Percentiles rank a stretch among this genome's conserved stretches.
These are phyloP conservation scores for Psophia crepitans DNA, from an alignment of 2,113 vertebrate species.

Conservation along the genomic window DNA sequence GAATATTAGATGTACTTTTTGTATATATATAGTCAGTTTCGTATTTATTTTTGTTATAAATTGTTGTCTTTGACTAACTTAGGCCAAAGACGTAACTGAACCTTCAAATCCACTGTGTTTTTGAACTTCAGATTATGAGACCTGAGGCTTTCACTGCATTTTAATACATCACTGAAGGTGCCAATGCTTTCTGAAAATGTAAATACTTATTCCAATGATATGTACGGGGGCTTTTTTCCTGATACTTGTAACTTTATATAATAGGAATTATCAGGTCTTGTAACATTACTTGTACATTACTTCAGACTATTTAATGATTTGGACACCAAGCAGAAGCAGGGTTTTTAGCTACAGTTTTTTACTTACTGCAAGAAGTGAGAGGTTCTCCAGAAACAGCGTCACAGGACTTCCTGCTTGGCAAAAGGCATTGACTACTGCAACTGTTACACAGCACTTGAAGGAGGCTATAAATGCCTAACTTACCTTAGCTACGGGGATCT, in stretches of 20 bases:
- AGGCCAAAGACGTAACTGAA: constrained; percentile 77
- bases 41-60: constrained; percentile 88
- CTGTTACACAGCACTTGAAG: constrained; percentile 62
- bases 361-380: constrained; percentile 6
- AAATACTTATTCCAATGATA: constrained; percentile 14
- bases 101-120: constrained; percentile 43
- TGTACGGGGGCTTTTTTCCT: neutral
- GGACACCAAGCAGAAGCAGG: neutral
- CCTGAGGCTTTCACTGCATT: constrained; percentile 38
- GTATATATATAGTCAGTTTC: constrained; percentile 78
- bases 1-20: constrained; percentile 78
- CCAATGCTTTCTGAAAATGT: constrained; percentile 56
- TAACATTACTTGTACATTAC: constrained; percentile 42
- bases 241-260: constrained; percentile 5
- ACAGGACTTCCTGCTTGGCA: neutral
- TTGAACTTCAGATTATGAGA: constrained; percentile 44
- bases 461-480: neutral
- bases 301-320: neutral
- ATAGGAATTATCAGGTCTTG: neutral
- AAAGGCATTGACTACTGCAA: constrained; percentile 46
- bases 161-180: constrained; percentile 43
- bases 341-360: constrained; percentile 2
- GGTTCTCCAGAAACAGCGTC: constrained; percentile 19
- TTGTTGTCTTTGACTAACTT: constrained; percentile 71
- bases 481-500: constrained; percentile 1